These are phyloP conservation scores for Mesocentrotus franciscanus DNA, from an alignment of 53 echinoderm and acorn worm species.

Conservation along the genomic window DNA sequence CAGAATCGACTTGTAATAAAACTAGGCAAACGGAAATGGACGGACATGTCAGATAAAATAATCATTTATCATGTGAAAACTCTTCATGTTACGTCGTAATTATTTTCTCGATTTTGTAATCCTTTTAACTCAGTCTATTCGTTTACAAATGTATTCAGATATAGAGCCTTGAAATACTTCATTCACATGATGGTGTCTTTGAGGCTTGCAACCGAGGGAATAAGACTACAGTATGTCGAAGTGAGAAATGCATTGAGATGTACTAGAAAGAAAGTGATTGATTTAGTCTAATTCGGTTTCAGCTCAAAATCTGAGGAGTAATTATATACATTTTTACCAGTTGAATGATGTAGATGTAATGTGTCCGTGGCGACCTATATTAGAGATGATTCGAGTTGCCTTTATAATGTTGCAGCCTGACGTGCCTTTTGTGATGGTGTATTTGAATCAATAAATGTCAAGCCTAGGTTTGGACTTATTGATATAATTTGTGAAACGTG, in stretches of 20 bases:
- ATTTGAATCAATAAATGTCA: constrained; percentile 18
- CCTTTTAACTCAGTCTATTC: not conserved
- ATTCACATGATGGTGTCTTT: not conserved
- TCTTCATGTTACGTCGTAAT: not conserved
- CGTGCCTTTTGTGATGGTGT: constrained; percentile 20
- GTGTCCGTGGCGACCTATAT: not conserved
- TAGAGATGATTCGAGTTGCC: constrained; percentile 8
- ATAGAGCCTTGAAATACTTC: not conserved
- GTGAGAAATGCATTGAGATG: not conserved
- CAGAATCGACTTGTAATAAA: not conserved
- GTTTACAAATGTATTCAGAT: not conserved
- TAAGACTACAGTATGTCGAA: not conserved
- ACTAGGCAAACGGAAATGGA: not conserved
- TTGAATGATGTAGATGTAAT: no score
- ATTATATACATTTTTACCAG: no score
- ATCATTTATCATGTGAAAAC: not conserved
- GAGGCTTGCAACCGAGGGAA: not conserved
- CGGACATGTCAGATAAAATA: not conserved
- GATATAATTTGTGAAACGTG: not conserved
- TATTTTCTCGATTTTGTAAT: not conserved
- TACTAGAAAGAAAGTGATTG: not conserved
- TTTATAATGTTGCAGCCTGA: not conserved
- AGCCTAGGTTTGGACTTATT: not conserved
- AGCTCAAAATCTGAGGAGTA: no score
- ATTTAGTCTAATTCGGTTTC: not conserved